Evolutionary conservation across 2,797 vertebrate genomes (phyloP), one percentile per base, ranked within the genome.

Genomic region (Falco naumanni): DNA sequence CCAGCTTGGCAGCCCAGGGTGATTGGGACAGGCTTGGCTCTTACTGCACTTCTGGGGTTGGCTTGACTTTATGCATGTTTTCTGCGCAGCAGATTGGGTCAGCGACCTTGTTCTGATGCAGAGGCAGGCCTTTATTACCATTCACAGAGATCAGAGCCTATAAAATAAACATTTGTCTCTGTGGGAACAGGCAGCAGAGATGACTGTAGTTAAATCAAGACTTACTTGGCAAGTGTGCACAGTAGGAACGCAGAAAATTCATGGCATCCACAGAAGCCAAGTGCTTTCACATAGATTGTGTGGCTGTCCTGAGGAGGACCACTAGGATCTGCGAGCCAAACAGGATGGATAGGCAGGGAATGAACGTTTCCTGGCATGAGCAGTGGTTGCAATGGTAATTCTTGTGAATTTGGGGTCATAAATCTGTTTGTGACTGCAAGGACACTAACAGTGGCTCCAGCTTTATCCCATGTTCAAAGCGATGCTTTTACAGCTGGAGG

Each of bases 161-260:
- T 77, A 65, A 92, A 90, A 89, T n/a, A 89, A 93, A 87, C 47
- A 83, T 63, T 69, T 84, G 43, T 74, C 50, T 83, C 79, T 29
- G 80, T 94, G 84, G 90, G 78, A 96, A 75, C 37, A 74, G 60
- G 37, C 75, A 84, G 48, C 57, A 81, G 93, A 93, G 75, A 80
- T 87, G 90, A 17, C 54, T 87, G 90, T 15, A 85, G 75, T 86
- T 90, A 94, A 94, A 92, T 89, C 78, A 91, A 70, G 90, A 11
- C 48, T 93, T n/a, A 33, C 37, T 93, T 94, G 84, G 79, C 0
- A 0, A 88, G 19, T 17, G 29, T n/a, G 53, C 3, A 0, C 20
- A 14, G 50, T 7, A 65, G 81, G 90, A 95, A 81, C 4, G 2
- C 69, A 85, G 92, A 92, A 96, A 89, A 95, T 94, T 47, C 65